Evolutionary conservation across 2,113 vertebrate species (phyloP), one percentile per base, ranked within the genome.

Genomic region (Pterophyllum scalare): DNA sequence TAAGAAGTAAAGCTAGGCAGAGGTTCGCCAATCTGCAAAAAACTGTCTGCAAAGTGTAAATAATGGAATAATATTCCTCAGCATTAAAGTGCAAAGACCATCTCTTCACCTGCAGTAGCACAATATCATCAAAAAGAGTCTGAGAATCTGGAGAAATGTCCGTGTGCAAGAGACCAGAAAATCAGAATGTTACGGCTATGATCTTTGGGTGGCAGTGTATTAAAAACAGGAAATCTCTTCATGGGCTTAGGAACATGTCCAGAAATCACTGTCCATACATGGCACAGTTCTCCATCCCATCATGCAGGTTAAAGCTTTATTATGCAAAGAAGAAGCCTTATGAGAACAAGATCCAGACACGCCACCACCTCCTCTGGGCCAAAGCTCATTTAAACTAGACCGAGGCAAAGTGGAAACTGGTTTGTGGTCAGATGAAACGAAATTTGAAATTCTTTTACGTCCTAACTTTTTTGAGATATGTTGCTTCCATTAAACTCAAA

Each of bases 301-400:
- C 35, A 2, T 38, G 35, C 35, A 38, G 9, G 9, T 38, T 38
- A 38, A 38, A 38, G 35, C 8, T 38, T 10, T 38, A 38, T 38
- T 3, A 38, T 38, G 35, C 9, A 10, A 38, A 38, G 35, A 10
- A 38, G 9, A 38, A 38, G 8, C 8, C 35, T 3, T 10, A 38
- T 10, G 9, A 38, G 35, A 38, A 38, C 35, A 10, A 38, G 40
- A 33, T 1, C 31, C 59, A 33, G 17, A 61, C 20, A 35, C 3
- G 31, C 8, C 35, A 38, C 35, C 9, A 10, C 33, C 31, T 61
- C 59, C 59, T 61, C 59, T 19, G 26, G 26, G 26, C 59, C 28
- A 15, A 0, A 0, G 5, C 59, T 33, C 28, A 3, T 33, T 60
- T 33, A 60, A 6, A 33, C 33, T 6, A 0, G 10, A 19, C 0